These are phyloP conservation scores for Blastobasis lacticolella DNA, from an alignment of 2,888 invertebrate species.

Conservation along the genomic window DNA sequence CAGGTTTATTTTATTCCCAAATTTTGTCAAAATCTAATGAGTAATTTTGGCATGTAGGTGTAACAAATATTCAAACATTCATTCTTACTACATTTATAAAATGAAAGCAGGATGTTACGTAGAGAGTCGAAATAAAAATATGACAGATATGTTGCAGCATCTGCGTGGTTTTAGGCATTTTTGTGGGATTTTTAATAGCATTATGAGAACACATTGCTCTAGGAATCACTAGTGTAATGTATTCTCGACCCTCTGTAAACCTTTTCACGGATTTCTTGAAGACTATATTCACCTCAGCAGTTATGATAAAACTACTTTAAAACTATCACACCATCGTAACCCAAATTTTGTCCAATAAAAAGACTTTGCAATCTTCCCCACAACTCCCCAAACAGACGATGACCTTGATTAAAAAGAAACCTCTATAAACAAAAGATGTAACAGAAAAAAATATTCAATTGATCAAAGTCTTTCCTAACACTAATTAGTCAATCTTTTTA, in stretches of 20 bases:
- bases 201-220: too few species aligned
- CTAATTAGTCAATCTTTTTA: conserved; percentile 1
- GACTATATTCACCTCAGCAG: too few species aligned
- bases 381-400: neutral
- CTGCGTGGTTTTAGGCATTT: too few species aligned
- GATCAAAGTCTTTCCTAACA: neutral
- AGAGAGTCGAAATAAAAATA: neutral
- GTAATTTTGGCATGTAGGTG: neutral
- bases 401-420: conserved; percentile 1
- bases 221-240: too few species aligned
- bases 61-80: neutral
- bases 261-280: too few species aligned
- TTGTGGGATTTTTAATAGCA: too few species aligned
- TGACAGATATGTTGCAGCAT: too few species aligned
- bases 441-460: neutral
- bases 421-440: neutral
- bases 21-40: neutral
- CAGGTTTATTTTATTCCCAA: neutral
- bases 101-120: neutral
- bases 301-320: too few species aligned
- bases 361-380: too few species aligned
- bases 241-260: too few species aligned
- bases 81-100: neutral
- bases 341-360: too few species aligned
- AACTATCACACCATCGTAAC: too few species aligned